Evolutionary conservation across 1,140 invertebrate genomes (phyloP), one percentile per base, ranked within the genome.

Genomic region (Rhizoglyphus robini): DNA sequence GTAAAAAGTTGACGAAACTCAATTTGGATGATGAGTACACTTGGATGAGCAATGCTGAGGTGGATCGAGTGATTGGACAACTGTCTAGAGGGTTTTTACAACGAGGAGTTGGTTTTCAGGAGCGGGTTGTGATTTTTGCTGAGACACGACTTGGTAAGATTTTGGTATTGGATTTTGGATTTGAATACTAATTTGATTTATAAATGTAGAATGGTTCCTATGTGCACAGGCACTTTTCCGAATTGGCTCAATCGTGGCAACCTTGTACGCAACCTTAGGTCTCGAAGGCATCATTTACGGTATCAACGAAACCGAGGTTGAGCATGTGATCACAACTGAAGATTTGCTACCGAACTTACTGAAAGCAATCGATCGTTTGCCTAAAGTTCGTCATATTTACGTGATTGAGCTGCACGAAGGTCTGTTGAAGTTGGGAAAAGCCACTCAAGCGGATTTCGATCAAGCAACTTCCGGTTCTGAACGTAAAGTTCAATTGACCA

Each of bases 241-340:
- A n/a, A 68, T 67, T 18, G 63, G 63, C 18, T 27, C 63, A 3
- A 73, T 79, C 80, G 86, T 97, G 68, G 90, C 95, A 0, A 98
- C 94, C 0, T 85, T 98, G 66, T 98, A 97, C 75, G 88, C 94
- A 1, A 97, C 93, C 0, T 80, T 98, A 0, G 94, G 94, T 2
- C 90, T 96, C 69, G 93, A 97, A 11, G 94, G 91, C 3, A 87
- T 98, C 51, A 83, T 88, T 0, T 92, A 96, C 75, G 93, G 88
- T 49, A 87, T 98, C 69, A 95, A 94, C 74, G 91, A 98, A 80
- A 95, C 92, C 1, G 90, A 96, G 78, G 92, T 92, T 0, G 84
- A 83, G 3, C 88, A 80, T 71, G 47, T 68, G 18, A 31, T 69
- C 59, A 74, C 75, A 3, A 69, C 74, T 4, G 59, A 68, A 48